phyloP scores from a whole-genome alignment of 2,888 invertebrate genomes.

The Aphidius colemani region DNA sequence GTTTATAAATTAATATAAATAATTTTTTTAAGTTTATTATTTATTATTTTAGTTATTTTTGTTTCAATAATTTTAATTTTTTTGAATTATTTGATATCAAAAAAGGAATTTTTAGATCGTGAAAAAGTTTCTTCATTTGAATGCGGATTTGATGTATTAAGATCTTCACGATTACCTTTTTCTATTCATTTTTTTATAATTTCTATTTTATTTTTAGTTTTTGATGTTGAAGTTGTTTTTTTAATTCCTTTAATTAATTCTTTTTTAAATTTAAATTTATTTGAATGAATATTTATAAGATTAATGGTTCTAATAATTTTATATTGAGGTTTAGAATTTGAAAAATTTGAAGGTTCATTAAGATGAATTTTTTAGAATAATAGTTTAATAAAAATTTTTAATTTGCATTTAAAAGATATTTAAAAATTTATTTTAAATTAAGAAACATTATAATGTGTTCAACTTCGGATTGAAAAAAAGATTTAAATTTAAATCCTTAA shows the following conservation, averaged over 20 bases:
- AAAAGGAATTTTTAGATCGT: constrained; percentile 66
- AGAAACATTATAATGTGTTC: constrained; percentile 59
- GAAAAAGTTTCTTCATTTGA: constrained; percentile 72
- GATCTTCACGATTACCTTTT: constrained; percentile 63
- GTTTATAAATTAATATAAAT: constrained; percentile 65
- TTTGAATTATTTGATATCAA: constrained; percentile 63
- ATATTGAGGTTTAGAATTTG: constrained; percentile 63
- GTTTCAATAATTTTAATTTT: constrained; percentile 56
- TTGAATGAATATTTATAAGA: constrained; percentile 41
- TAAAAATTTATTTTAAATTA: constrained; percentile 58
- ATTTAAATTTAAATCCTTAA: constrained; percentile 37
- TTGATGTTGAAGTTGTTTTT: constrained; percentile 74
- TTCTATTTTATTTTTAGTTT: constrained; percentile 73
- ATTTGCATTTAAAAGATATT: constrained; percentile 33
- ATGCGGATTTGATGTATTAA: constrained; percentile 67
- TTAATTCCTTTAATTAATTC: constrained; percentile 65
- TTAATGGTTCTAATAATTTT: constrained; percentile 59
- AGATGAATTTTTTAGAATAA: constrained; percentile 58
- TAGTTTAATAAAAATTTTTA: constrained; percentile 59
- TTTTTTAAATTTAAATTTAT: constrained; percentile 10
- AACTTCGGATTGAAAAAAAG: constrained; percentile 63
- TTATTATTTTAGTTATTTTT: constrained; percentile 22
- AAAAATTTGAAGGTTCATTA: constrained; percentile 68
- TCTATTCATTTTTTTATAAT: constrained; percentile 70
- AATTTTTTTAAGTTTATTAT: constrained; percentile 27